Base-by-base conservation (phyloP, 1,140 invertebrate species). In the Heliconius himera region DNA sequence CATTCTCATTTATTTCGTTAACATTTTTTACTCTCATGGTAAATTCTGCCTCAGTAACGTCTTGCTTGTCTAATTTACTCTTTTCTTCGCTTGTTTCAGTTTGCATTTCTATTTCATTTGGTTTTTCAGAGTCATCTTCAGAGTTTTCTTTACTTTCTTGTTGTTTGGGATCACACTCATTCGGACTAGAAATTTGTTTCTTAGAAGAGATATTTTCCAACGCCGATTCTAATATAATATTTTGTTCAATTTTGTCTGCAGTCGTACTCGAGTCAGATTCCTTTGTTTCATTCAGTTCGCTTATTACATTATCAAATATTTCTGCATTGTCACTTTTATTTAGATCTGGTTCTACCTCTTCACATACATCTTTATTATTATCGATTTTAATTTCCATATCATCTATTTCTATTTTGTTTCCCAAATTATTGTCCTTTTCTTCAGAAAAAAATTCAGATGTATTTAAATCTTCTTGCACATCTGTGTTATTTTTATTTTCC, bases 71-170 rank as follows among this genome's bases (percentile, higher is more conserved):
- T 13, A 26, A 66, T 66, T 16, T 29, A 29, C 26, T 26, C 13
- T 66, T 66, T 66, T 74, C 72, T 51, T 74, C 74, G 71, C 83
- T 81, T 26, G 9, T 73, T 36, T 79, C 38, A n/a, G 26, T 29
- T 54, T 8, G 18, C 26, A 26, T 78, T 74, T 80, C 81, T 74
- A 72, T 82, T 74, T 29, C 22, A 6, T 13, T 9, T 66, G 22
- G 20, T 5, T n/a, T 56, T 22, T 22, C 54, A 6, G 54, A n/a
- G 5, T 26, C 54, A 22, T 22, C 6, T n/a, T n/a, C n/a, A n/a
- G n/a, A n/a, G 8, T n/a, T n/a, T 22, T 22, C n/a, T 56, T 6
- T n/a, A 22, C 9, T 56, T 56, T n/a, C n/a, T n/a, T n/a, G 20
- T 56, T 56, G 54, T 56, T 56, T 9, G 6, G 54, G 5, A 22